A percentile compares a stretch with the other conserved stretches of the same genome.
Conservation (phyloP, 2,113 vertebrate species). For the Gymnobelideus leadbeateri region DNA sequence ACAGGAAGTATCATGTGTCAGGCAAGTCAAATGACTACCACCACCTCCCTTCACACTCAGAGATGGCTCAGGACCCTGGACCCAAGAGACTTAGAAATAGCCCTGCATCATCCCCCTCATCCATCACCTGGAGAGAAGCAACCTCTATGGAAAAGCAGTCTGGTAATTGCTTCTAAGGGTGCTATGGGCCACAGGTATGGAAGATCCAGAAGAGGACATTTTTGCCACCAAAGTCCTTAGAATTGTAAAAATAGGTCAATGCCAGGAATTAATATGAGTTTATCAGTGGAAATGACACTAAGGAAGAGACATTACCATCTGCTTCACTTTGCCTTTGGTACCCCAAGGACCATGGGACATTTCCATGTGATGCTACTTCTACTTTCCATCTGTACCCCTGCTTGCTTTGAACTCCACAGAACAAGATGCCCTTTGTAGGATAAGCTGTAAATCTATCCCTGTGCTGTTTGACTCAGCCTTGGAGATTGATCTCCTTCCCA, state of each 20-base stretch:
- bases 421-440: not conserved
- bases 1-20: not conserved
- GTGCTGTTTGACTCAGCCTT: not conserved
- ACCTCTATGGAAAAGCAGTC: not conserved
- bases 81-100: not conserved
- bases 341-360: not conserved
- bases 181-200: not conserved
- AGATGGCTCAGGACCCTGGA: not conserved
- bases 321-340: not conserved
- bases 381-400: not conserved
- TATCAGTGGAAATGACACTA: not conserved
- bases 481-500: not conserved
- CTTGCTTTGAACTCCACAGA: not conserved
- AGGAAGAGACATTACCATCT: not conserved
- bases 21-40: not conserved
- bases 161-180: not conserved
- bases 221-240: not conserved
- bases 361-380: not conserved
- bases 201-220: not conserved
- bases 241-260: not conserved
- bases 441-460: not conserved
- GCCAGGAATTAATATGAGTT: not conserved
- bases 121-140: not conserved
- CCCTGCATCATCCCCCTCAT: not conserved
- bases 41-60: not conserved